A percentile compares a stretch with the other conserved stretches of the same genome.
Conservation (phyloP, 2,888 invertebrate genomes). For the Leistus spinibarbis region DNA sequence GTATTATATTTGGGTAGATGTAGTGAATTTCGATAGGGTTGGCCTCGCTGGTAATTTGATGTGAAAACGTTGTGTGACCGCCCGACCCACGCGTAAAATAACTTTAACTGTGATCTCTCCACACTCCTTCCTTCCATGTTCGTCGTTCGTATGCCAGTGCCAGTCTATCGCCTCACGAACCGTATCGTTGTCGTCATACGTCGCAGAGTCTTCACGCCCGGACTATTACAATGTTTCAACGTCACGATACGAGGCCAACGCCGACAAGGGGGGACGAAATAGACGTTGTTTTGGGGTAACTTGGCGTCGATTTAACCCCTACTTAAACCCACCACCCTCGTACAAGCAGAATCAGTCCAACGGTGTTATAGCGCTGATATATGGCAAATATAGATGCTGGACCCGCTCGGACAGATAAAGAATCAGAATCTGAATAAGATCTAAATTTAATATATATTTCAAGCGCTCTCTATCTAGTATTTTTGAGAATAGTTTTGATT, state of each 20-base stretch:
- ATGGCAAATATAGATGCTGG: not conserved
- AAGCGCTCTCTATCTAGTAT: too few species aligned
- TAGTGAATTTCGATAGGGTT: too few species aligned
- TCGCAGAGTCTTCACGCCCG: not conserved
- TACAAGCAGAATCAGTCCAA: not conserved
- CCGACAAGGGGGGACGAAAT: not conserved
- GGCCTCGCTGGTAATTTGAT: not conserved
- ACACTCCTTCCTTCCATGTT: not conserved
- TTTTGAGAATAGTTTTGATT: too few species aligned
- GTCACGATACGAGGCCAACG: not conserved
- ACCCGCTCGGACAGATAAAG: not conserved
- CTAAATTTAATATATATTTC: too few species aligned
- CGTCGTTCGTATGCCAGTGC: not conserved
- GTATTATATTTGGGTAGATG: too few species aligned
- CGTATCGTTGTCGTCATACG: not conserved
- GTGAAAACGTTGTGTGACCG: slow-evolving; percentile 1
- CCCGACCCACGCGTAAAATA: not conserved
- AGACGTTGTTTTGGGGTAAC: slow-evolving; percentile 14
- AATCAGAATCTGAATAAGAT: not conserved
- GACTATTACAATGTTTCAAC: slow-evolving; percentile 10
- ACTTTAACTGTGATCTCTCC: not conserved
- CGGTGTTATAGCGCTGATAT: not conserved
- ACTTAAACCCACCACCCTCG: not conserved
- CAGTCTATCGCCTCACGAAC: not conserved
- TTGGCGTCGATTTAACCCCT: slow-evolving; percentile 11